Percentiles rank a stretch among this genome's conserved stretches.
Conservation (phyloP, 2,888 invertebrate species). For the Aquatica leii region DNA sequence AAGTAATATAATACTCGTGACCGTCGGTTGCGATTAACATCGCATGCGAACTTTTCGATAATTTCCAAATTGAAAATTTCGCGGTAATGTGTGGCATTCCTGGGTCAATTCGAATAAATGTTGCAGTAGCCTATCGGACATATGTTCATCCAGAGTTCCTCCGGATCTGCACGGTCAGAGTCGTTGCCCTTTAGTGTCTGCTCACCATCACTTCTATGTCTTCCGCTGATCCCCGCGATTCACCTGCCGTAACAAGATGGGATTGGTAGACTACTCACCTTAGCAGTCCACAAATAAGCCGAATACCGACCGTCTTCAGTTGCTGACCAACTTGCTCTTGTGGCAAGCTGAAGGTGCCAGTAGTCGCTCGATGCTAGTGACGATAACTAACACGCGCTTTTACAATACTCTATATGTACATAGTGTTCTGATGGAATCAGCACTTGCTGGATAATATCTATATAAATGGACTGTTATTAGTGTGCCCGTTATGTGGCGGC, state of each 20-base stretch:
- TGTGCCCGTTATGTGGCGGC: conserved; percentile 49
- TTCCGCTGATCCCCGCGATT: conserved; percentile 48
- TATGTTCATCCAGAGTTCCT: conserved; percentile 50
- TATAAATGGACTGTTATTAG: conserved; percentile 43
- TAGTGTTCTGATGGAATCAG: conserved; percentile 31
- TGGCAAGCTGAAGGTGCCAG: conserved; percentile 30
- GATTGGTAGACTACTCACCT: conserved; percentile 55
- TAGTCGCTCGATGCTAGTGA: conserved; percentile 27
- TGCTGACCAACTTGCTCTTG: conserved; percentile 46
- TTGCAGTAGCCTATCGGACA: conserved; percentile 40
- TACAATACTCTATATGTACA: conserved; percentile 14
- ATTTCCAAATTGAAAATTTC: no score
- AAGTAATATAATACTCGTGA: no score
- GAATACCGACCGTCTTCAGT: conserved; percentile 46
- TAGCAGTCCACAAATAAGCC: conserved; percentile 49
- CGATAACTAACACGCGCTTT: conserved; percentile 28
- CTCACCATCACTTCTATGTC: conserved; percentile 47
- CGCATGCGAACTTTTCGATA: no score
- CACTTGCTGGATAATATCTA: conserved; percentile 32
- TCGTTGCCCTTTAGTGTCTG: conserved; percentile 57
- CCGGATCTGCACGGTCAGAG: conserved; percentile 49
- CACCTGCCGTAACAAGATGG: conserved; percentile 56
- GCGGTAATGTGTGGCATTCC: conserved; percentile 2
- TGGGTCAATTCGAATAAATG: conserved; percentile 18
- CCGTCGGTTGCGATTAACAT: no score